phyloP scores from a whole-genome alignment of 64 coral and sea anemone genomes.

The Astreopora myriophthalma region DNA sequence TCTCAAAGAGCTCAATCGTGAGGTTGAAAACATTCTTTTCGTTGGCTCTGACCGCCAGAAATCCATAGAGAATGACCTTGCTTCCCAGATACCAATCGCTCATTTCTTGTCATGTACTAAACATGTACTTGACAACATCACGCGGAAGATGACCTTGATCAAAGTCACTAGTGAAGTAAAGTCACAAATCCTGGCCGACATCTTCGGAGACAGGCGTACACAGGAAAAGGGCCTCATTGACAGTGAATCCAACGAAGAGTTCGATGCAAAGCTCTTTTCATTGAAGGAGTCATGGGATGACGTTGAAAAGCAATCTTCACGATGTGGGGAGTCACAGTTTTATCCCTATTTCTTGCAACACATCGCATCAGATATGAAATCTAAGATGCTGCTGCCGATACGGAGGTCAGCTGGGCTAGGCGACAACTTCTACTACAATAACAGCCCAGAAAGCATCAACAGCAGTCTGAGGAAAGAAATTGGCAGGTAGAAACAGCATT shows the following conservation, averaged over 20 bases:
- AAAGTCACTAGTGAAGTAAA: background rate
- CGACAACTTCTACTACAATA: conserved; percentile 58
- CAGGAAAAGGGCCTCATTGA: conserved; percentile 27
- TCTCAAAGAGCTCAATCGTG: background rate
- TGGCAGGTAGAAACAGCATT: background rate
- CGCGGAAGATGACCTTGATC: background rate
- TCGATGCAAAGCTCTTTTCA: conserved; percentile 13
- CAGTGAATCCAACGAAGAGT: conserved; percentile 37
- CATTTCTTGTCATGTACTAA: conserved; percentile 21
- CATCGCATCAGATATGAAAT: conserved; percentile 53
- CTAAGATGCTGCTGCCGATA: conserved; percentile 37
- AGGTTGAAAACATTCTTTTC: background rate
- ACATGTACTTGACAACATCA: conserved; percentile 33
- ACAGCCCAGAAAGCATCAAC: conserved; percentile 58
- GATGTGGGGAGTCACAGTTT: background rate
- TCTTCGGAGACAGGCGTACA: conserved; percentile 18
- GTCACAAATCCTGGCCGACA: background rate
- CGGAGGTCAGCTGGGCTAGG: conserved; percentile 22
- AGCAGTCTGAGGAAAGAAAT: conserved; percentile 32
- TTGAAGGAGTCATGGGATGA: conserved; percentile 24
- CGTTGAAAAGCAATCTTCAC: background rate
- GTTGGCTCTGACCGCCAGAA: conserved; percentile 24
- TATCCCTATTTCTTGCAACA: conserved; percentile 28
- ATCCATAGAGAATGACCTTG: background rate
- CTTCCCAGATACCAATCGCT: background rate